These are phyloP conservation scores for Mesorhabditis spiculigera DNA, from an alignment of 2,888 invertebrate species.

Conservation along the genomic window DNA sequence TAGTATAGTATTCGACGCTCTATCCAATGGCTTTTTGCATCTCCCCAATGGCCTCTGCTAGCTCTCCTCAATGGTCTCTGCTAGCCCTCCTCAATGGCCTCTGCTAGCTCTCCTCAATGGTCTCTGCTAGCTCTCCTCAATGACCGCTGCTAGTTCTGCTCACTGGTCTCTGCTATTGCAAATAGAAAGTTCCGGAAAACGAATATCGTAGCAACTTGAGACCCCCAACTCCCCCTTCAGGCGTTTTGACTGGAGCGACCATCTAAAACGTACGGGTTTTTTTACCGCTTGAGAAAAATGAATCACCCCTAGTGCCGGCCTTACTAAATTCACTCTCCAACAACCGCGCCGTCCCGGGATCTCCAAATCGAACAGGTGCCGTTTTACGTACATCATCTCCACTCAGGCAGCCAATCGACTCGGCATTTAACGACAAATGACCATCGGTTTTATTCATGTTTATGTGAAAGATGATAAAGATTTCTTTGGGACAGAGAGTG, in stretches of 20 bases:
- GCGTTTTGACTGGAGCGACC: slow-evolving; percentile 74
- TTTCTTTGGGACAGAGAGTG: too few species aligned
- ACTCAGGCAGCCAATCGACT: neutral
- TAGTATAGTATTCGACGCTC: too few species aligned
- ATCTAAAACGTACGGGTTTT: slow-evolving; percentile 62
- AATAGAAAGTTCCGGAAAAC: slow-evolving; percentile 83
- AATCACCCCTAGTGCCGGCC: slow-evolving; percentile 66
- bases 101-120: too few species aligned
- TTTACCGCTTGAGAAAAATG: neutral
- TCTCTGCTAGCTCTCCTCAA: too few species aligned
- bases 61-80: too few species aligned
- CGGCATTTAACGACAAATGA: too few species aligned
- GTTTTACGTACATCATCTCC: slow-evolving; percentile 72
- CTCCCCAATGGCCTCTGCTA: too few species aligned
- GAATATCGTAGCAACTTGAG: slow-evolving; percentile 76
- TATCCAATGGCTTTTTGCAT: too few species aligned
- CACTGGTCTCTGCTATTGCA: slow-evolving; percentile 67
- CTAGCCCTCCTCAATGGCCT: too few species aligned
- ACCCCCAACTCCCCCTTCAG: slow-evolving; percentile 79
- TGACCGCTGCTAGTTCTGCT: too few species aligned
- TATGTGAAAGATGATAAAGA: too few species aligned
- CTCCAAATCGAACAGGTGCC: slow-evolving; percentile 87
- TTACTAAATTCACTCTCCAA: slow-evolving; percentile 77
- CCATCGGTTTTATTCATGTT: too few species aligned
- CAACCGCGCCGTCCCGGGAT: slow-evolving; percentile 73